phyloP scores from a whole-genome alignment of 2,113 vertebrate species.

The Tachuris rubrigastra region DNA sequence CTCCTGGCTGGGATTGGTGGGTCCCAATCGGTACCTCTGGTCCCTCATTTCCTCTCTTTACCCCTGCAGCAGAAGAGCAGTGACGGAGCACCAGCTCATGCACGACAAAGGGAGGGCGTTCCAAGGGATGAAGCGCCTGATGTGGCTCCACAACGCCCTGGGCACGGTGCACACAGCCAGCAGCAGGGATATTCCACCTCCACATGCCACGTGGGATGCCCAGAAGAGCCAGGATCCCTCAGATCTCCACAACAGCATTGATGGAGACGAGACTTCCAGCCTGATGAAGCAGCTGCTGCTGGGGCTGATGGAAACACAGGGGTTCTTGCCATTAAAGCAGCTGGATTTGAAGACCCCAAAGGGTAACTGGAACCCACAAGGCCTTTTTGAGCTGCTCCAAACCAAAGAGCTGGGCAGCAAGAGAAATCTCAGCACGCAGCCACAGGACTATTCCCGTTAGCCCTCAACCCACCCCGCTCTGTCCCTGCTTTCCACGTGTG shows the following conservation, averaged over 20 bases:
- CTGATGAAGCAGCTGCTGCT: background rate
- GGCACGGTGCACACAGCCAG: conserved; percentile 78
- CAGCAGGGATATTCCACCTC: background rate
- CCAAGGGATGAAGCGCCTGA: conserved; percentile 80
- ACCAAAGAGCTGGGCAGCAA: background rate
- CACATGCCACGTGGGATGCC: background rate
- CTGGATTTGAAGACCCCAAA: background rate
- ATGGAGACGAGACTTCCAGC: background rate
- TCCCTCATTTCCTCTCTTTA: background rate
- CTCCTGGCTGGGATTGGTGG: background rate
- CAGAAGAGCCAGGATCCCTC: background rate
- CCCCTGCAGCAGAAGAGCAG: conserved; percentile 73
- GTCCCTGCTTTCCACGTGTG: background rate
- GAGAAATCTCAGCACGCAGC: background rate
- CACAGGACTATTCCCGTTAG: background rate
- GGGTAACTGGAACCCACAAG: background rate
- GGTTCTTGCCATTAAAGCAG: background rate
- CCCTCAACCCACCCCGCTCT: background rate
- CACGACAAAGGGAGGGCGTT: conserved; percentile 76
- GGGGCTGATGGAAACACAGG: background rate
- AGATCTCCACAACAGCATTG: background rate
- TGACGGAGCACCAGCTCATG: conserved; percentile 82
- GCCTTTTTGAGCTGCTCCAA: background rate
- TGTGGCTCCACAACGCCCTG: conserved; percentile 79
- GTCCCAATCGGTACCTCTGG: background rate